Conservation (phyloP, 2,888 invertebrate genomes). For the Rosalia funebris region DNA sequence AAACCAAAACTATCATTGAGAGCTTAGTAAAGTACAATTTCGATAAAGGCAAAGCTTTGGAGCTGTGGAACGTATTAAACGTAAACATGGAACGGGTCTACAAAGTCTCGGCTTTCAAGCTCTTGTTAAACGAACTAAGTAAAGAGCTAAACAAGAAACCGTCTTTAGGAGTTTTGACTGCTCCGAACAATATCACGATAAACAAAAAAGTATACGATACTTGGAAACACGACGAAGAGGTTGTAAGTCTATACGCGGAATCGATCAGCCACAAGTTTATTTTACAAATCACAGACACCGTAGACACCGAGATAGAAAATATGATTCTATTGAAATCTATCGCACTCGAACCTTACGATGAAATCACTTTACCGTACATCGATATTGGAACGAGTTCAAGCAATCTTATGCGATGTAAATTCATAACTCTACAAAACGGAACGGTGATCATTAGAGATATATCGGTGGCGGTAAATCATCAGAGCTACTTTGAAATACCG, state of each 20-base stretch:
- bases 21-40: conserved; percentile 26
- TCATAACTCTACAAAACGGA: conserved; percentile 29
- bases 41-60: conserved; percentile 23
- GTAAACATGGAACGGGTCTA: conserved; percentile 32
- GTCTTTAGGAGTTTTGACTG: conserved; percentile 29
- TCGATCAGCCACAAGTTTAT: conserved; percentile 13
- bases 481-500: not conserved
- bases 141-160: conserved; percentile 18
- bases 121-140: conserved; percentile 16
- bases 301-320: conserved; percentile 11
- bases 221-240: conserved; percentile 8
- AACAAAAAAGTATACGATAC: conserved; percentile 26
- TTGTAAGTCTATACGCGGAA: conserved; percentile 32
- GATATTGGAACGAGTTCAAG: conserved; percentile 7
- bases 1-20: conserved; percentile 19
- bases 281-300: conserved; percentile 11
- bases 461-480: conserved; percentile 3
- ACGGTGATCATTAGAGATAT: conserved; percentile 12
- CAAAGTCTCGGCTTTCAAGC: conserved; percentile 14
- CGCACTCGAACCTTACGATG: conserved; percentile 1
- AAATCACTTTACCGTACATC: conserved; percentile 10
- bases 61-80: conserved; percentile 30
- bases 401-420: conserved; percentile 29
- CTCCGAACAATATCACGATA: conserved; percentile 20
- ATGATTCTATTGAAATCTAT: conserved; percentile 7